Conservation (phyloP, 2,113 vertebrate genomes). For the Ramphastos sulfuratus region DNA sequence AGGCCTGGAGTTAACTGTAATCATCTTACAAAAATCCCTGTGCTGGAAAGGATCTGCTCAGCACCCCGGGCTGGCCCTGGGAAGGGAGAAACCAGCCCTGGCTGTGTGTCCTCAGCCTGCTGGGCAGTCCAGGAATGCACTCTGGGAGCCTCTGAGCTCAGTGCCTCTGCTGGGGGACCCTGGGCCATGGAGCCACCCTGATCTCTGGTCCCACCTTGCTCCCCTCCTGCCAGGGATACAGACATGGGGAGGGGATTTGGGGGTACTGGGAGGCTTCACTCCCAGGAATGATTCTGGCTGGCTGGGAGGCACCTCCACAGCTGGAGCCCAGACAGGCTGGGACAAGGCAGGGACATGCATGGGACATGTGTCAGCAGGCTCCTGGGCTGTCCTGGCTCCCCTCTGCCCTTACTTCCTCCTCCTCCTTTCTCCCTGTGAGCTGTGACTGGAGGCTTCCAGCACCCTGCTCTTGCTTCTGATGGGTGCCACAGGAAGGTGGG, state of each 20-base stretch:
- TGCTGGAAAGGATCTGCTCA: fast-evolving
- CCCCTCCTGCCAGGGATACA: background rate
- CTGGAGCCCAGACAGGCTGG: background rate
- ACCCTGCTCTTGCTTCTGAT: background rate
- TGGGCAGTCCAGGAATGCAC: background rate
- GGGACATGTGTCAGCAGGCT: background rate
- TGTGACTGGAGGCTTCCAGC: background rate
- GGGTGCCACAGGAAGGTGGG: background rate
- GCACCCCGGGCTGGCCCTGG: fast-evolving
- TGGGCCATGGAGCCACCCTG: background rate
- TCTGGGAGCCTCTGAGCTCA: background rate
- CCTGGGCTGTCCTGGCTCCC: background rate
- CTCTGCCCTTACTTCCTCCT: background rate
- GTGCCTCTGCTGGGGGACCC: background rate
- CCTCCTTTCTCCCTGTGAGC: background rate
- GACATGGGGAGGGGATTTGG: fast-evolving
- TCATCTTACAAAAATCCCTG: background rate
- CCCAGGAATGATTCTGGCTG: background rate
- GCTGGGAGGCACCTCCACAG: background rate
- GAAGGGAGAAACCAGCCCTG: background rate
- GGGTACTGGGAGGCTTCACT: fast-evolving
- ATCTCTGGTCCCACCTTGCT: background rate
- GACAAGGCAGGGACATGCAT: fast-evolving
- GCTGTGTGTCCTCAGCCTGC: background rate
- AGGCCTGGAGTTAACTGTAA: constrained; percentile 28